These are phyloP conservation scores for Homarus gammarus DNA, from an alignment of 2,888 invertebrate genomes.

Conservation along the genomic window DNA sequence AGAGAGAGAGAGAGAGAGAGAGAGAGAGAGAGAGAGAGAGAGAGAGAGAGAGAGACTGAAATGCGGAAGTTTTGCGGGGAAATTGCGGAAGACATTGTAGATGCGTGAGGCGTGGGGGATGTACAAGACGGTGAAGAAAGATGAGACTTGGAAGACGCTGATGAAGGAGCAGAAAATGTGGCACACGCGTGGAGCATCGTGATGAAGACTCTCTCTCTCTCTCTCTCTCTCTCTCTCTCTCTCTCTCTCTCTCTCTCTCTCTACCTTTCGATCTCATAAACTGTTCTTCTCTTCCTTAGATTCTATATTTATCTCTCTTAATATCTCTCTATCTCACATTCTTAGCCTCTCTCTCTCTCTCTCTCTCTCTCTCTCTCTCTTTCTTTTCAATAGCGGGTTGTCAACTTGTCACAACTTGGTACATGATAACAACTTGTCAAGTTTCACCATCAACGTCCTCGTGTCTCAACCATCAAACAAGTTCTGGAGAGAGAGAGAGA, in stretches of 20 bases:
- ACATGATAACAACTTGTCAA: background rate
- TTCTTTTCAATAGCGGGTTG: background rate
- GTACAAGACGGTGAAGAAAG: too few species aligned
- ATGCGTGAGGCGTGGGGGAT: too few species aligned
- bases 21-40: constrained; percentile 24
- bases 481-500: background rate
- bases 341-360: background rate
- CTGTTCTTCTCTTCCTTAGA: background rate
- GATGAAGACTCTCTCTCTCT: background rate
- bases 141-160: too few species aligned
- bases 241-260: background rate
- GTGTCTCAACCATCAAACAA: background rate
- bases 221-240: background rate
- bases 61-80: too few species aligned
- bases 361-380: constrained; percentile 30
- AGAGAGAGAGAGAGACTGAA: too few species aligned
- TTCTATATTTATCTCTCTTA: background rate
- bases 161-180: too few species aligned
- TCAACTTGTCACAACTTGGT: background rate
- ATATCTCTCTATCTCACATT: constrained; percentile 22
- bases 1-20: too few species aligned
- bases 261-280: background rate
- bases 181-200: too few species aligned
- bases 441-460: background rate
- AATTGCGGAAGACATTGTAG: too few species aligned